phyloP scores from a whole-genome alignment of 2,888 invertebrate genomes.

The Crossocerus cetratus region DNA sequence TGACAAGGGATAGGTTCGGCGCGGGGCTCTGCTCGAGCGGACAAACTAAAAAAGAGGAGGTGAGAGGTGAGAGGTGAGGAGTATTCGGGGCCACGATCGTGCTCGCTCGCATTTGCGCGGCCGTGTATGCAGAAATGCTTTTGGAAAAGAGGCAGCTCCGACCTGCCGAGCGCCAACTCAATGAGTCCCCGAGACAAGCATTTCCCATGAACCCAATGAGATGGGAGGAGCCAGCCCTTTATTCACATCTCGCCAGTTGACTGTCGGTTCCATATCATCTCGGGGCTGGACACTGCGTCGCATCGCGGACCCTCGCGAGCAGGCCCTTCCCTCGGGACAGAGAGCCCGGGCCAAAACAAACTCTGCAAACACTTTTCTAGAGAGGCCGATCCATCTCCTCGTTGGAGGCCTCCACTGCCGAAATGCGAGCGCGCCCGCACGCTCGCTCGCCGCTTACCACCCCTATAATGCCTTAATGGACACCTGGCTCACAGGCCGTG shows the following conservation, averaged over 20 bases:
- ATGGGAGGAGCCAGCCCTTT: neutral
- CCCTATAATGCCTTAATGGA: conserved; percentile 36
- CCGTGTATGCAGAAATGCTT: neutral
- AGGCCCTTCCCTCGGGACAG: neutral
- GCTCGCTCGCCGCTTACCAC: neutral
- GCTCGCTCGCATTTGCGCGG: no score
- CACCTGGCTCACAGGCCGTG: conserved; percentile 7
- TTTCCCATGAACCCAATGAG: neutral
- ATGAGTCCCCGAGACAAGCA: neutral
- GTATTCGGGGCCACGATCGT: neutral
- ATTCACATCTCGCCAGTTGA: neutral
- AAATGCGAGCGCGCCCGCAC: no score
- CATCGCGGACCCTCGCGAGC: neutral
- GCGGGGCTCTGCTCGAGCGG: no score
- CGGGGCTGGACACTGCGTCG: neutral
- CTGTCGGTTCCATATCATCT: neutral
- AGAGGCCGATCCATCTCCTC: no score
- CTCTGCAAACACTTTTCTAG: no score
- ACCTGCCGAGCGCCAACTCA: neutral
- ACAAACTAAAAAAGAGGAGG: neutral
- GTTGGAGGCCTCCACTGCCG: no score
- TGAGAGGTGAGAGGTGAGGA: neutral
- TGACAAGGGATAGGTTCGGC: conserved; percentile 51
- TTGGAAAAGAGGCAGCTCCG: neutral
- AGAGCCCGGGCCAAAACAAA: no score